phyloP scores from a whole-genome alignment of 2,797 vertebrate genomes.

The Epinephelus awoara region DNA sequence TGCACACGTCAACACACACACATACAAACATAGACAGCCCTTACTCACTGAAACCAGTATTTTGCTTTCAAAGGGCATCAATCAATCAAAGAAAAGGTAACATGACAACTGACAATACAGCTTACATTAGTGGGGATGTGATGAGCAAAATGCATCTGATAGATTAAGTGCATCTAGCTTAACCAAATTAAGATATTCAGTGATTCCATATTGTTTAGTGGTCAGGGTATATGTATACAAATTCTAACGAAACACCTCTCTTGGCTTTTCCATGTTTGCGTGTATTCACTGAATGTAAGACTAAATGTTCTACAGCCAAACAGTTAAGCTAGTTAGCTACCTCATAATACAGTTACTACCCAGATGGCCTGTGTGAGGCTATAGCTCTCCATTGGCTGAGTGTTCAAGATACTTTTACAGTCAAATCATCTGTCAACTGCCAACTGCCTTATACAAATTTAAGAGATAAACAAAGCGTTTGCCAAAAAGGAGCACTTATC shows the following conservation, averaged over 20 bases:
- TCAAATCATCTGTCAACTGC: constrained; percentile 24
- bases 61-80: constrained; percentile 45
- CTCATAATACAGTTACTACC: not conserved
- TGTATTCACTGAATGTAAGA: not conserved
- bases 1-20: constrained; percentile 1
- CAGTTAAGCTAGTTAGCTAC: constrained; percentile 2
- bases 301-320: not conserved
- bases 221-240: not conserved
- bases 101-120: constrained; percentile 44
- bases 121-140: constrained; percentile 15
- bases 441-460: not conserved
- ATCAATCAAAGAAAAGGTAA: constrained; percentile 39
- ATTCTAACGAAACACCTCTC: constrained; percentile 1
- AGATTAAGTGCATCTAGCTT: constrained; percentile 16
- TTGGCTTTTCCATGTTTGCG: not conserved
- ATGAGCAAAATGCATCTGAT: constrained; percentile 25
- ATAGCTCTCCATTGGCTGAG: not conserved
- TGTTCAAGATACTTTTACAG: constrained; percentile 9
- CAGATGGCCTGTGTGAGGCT: constrained; percentile 23
- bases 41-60: constrained; percentile 18
- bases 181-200: constrained; percentile 9
- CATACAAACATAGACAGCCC: not conserved
- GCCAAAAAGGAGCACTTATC: constrained; percentile 18
- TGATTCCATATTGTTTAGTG: constrained; percentile 1
- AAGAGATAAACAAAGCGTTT: constrained; percentile 4